Percentiles rank a stretch among this genome's conserved stretches.
These are phyloP conservation scores for Acipenser transmontanus DNA, from an alignment of 2,797 vertebrate species.

Conservation along the genomic window DNA sequence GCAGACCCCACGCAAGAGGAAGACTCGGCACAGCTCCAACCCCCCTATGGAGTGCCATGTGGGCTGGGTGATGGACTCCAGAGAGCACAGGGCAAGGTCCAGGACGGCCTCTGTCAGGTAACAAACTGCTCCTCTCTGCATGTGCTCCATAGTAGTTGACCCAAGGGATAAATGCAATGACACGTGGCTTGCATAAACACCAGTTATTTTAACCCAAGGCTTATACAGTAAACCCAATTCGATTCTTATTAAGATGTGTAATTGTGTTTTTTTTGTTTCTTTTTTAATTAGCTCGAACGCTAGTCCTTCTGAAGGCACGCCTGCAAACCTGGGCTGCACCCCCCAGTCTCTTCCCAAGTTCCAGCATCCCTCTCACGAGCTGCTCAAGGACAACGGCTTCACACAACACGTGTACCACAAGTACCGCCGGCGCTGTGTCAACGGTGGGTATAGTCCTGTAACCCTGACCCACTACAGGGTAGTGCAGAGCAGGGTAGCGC, in stretches of 20 bases:
- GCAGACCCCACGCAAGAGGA: slow-evolving; percentile 92
- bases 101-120: slow-evolving; percentile 93
- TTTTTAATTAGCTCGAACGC: slow-evolving; percentile 68
- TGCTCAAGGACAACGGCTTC: slow-evolving; percentile 98
- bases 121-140: slow-evolving; percentile 11
- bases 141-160: no score
- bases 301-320: slow-evolving; percentile 87
- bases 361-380: slow-evolving; percentile 94
- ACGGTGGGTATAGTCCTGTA: slow-evolving; percentile 57
- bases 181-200: no score
- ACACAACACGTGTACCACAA: slow-evolving; percentile 99
- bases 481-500: no score
- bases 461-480: no score
- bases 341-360: slow-evolving; percentile 97
- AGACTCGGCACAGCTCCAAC: slow-evolving; percentile 96
- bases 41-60: slow-evolving; percentile 95
- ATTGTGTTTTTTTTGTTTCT: not conserved
- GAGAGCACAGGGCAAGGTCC: slow-evolving; percentile 82
- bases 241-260: not conserved
- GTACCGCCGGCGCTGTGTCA: slow-evolving; percentile 95
- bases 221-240: no score
- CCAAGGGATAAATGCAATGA: no score
- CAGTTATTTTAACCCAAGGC: no score
- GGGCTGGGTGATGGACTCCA: slow-evolving; percentile 98
- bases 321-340: slow-evolving; percentile 83